Conservation (phyloP, 2,888 invertebrate genomes). For the Acrobeloides nanus region DNA sequence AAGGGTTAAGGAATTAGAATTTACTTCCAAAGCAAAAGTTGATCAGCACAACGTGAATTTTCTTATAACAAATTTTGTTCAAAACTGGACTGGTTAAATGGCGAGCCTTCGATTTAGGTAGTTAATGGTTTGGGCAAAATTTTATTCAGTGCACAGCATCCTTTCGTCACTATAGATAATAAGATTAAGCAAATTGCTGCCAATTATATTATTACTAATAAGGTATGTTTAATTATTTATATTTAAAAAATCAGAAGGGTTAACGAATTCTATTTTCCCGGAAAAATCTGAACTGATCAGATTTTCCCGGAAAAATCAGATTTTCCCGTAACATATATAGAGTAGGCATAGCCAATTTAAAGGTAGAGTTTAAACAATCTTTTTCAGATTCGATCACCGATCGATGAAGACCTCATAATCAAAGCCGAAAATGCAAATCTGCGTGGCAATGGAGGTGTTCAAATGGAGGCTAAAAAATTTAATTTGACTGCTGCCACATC, state of each 20-base stretch:
- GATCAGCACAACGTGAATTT: too few relatives aligned
- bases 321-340: too few relatives aligned
- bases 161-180: conserved; percentile 41
- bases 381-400: conserved; percentile 38
- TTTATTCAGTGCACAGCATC: conserved; percentile 48
- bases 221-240: conserved; percentile 19
- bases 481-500: conserved; percentile 29
- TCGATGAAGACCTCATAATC: conserved; percentile 41
- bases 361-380: neutral
- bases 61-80: too few relatives aligned
- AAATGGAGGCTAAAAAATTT: conserved; percentile 35
- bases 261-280: too few relatives aligned
- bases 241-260: neutral
- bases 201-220: conserved; percentile 39
- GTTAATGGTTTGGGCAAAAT: conserved; percentile 34
- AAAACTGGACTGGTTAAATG: too few relatives aligned
- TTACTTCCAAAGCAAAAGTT: too few relatives aligned
- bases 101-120: too few relatives aligned
- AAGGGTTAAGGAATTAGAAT: too few relatives aligned
- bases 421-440: conserved; percentile 36
- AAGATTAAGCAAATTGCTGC: conserved; percentile 40
- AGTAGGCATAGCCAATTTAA: too few relatives aligned
- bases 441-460: conserved; percentile 48
- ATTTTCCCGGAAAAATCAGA: too few relatives aligned
- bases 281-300: too few relatives aligned